A percentile compares a stretch with the other conserved stretches of the same genome.
Evolutionary conservation across 2,797 vertebrate genomes (phyloP).

Genomic region (Antennarius maculatus): DNA sequence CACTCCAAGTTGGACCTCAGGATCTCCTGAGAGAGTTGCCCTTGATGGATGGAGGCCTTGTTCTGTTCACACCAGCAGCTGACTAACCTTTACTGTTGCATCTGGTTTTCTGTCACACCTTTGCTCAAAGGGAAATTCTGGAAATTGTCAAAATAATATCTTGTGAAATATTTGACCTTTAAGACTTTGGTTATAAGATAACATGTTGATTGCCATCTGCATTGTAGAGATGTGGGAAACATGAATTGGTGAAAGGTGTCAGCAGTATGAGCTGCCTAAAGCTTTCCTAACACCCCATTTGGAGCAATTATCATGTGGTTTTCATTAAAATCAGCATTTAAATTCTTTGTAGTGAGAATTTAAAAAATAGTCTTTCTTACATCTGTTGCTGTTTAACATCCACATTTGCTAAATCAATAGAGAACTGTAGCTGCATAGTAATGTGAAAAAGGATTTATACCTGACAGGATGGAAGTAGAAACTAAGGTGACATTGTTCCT

Average conservation of each 20-base stretch:
- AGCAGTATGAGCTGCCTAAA: background rate
- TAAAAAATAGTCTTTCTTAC: background rate
- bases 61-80: conserved; percentile 30
- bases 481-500: background rate
- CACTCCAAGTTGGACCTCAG: conserved; percentile 8
- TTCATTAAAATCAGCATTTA: background rate
- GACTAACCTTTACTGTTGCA: conserved; percentile 26
- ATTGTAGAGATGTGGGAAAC: conserved; percentile 5
- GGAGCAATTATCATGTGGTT: too few species aligned
- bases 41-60: background rate
- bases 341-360: background rate
- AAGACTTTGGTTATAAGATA: background rate
- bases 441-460: too few species aligned
- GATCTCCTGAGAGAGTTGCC: conserved; percentile 6
- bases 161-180: conserved; percentile 5
- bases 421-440: too few species aligned
- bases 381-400: background rate
- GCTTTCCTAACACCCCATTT: background rate
- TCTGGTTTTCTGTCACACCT: conserved; percentile 52
- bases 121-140: conserved; percentile 13
- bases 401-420: background rate
- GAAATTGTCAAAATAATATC: conserved; percentile 27
- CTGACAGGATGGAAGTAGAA: too few species aligned
- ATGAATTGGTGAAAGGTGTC: background rate
- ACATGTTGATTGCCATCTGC: background rate